Base-by-base conservation (phyloP, 2,113 vertebrate species). In the Lathamus discolor region DNA sequence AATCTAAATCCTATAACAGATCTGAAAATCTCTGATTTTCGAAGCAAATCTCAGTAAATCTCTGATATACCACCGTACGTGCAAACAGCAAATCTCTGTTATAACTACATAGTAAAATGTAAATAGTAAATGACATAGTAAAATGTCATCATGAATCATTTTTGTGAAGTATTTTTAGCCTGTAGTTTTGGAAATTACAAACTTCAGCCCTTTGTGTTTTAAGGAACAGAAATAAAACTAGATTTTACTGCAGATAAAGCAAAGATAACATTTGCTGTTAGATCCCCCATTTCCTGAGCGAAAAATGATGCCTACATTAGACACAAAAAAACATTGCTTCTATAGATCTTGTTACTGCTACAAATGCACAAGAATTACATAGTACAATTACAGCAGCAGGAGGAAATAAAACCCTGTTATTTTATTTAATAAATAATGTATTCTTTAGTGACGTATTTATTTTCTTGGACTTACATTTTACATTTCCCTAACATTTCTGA, bases 231-330 rank as follows among this genome's bases (percentile, higher is more conserved):
- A 87, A 54, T 51, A 90, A 96, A 92, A 88, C 33, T 13, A 88
- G 78, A 75, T 85, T 92, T 90, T 93, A 80, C 86, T 3, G 44
- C 59, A 89, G 75, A 84, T 83, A 87, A 95, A 94, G 41, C 89
- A 72, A 95, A 87, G 41, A 35, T 83, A 97, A 78, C 68, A 89
- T 54, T 80, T 92, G 64, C 81, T 95, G 74, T 90, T 93, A 82
- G 43, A 96, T 64, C 20, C 70, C 91, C 69, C 93, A 11, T 83
- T 90, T 77, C 33, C 79, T 59, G 66, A 66, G 27, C 64, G 92
- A 85, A 83, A 61, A 86, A 76, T 69, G 68, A 93, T 92, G 86
- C 77, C 75, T 96, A 57, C 73, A 76, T 64, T 62, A 67, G 72
- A 75, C 46, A 87, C 61, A 93, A 92, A 92, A 77, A 81, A 95